Evolutionary conservation across 2,888 invertebrate species (phyloP).

Genomic region (Neuroscelio doddi): DNA sequence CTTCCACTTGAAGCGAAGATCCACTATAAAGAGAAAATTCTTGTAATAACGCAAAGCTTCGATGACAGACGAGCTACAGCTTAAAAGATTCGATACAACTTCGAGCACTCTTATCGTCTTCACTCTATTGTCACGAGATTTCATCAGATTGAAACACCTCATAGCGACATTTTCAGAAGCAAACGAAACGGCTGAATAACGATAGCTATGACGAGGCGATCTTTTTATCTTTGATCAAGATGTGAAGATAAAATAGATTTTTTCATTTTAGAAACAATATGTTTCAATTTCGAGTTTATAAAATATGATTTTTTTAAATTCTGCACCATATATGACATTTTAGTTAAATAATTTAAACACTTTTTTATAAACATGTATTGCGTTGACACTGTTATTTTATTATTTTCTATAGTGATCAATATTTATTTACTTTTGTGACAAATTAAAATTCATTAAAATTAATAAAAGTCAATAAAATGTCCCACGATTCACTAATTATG

Average conservation of each 20-base stretch:
- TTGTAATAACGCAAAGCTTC: slow-evolving; percentile 27
- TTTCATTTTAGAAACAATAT: too few relatives aligned
- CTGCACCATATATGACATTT: too few relatives aligned
- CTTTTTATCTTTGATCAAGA: slow-evolving; percentile 16
- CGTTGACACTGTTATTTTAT: too few relatives aligned
- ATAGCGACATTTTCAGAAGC: slow-evolving; percentile 8
- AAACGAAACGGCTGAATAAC: slow-evolving; percentile 14
- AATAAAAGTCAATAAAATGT: too few relatives aligned
- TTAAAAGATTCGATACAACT: slow-evolving; percentile 30
- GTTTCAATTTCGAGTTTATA: too few relatives aligned
- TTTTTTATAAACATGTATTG: too few relatives aligned
- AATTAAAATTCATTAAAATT: too few relatives aligned
- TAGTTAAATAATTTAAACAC: too few relatives aligned
- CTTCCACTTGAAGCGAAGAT: slow-evolving; percentile 21
- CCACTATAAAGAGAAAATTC: slow-evolving; percentile 13
- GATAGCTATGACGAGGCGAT: slow-evolving; percentile 9
- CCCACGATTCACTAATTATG: too few relatives aligned
- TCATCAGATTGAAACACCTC: slow-evolving; percentile 18
- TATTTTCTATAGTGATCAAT: too few relatives aligned
- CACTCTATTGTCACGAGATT: slow-evolving; percentile 23
- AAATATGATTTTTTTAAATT: too few relatives aligned
- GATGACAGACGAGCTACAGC: slow-evolving; percentile 25
- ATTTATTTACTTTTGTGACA: too few relatives aligned
- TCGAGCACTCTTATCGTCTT: slow-evolving; percentile 17
- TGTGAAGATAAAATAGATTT: background rate